These are phyloP conservation scores for Cirrhinus mrigala DNA, from an alignment of 2,797 vertebrate genomes.

Conservation along the genomic window DNA sequence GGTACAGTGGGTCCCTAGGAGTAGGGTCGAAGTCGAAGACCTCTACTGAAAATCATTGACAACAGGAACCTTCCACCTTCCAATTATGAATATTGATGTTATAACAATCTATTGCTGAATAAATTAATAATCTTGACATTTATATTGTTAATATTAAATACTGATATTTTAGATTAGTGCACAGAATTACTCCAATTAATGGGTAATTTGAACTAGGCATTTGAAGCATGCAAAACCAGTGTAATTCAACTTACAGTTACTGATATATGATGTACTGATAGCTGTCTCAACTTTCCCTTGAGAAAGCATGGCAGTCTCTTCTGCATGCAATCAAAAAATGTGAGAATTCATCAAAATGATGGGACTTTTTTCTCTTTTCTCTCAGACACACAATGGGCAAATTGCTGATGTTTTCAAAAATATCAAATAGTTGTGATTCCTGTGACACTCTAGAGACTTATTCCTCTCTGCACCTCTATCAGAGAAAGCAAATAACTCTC, in stretches of 20 bases:
- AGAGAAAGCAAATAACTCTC: conserved; percentile 15
- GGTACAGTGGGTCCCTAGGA: neutral
- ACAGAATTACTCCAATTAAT: neutral
- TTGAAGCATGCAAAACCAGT: too few species aligned
- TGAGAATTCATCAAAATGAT: neutral
- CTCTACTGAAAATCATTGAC: neutral
- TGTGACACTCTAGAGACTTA: neutral
- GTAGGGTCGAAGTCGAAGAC: neutral
- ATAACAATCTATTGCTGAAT: too few species aligned
- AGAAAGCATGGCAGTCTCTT: neutral
- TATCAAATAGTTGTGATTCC: conserved; percentile 10
- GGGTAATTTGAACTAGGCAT: neutral
- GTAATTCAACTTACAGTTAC: neutral
- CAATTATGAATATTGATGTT: too few species aligned
- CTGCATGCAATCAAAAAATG: neutral
- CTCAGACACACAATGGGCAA: neutral
- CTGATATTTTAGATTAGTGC: neutral
- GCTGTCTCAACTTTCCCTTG: neutral
- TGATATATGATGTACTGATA: neutral
- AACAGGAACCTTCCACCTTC: neutral
- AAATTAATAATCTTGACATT: too few species aligned
- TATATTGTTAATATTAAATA: too few species aligned
- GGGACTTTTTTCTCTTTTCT: neutral
- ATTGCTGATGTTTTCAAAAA: neutral
- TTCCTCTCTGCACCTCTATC: conserved; percentile 9